Base-by-base conservation (phyloP, 2,888 invertebrate genomes). In the Drosophila borealis region DNA sequence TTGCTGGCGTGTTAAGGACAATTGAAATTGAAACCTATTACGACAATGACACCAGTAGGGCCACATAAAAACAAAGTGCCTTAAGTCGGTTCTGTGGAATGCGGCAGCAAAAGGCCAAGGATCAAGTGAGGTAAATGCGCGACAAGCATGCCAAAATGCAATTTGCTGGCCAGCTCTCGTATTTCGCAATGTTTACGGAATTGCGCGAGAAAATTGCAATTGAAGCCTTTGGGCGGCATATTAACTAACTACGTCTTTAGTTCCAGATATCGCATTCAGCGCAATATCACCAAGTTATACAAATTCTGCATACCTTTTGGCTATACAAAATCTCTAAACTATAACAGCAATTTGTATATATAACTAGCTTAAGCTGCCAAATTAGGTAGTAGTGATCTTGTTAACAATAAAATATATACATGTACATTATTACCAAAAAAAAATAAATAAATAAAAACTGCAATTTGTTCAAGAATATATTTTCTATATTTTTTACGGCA, bases 1-100 rank as follows among this genome's bases (percentile, higher is more conserved):
- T 66, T 53, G 55, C 44, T 36, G 45, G 46, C 62, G 53, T 42
- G 72, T 63, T 63, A 54, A 68, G 77, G 74, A 82, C 86, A 88
- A 86, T 88, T 88, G 78, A 77, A 85, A 88, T 82, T 72, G 78
- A 82, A 85, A 88, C 86, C 70, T 88, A 82, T 88, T 78, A 82
- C 60, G 57, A 62, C 63, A 74, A 77, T 81, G 82, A 76, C 61
- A 70, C 76, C 65, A 60, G 54, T 55, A 37, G 34, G 39, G 44
- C 37, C 36, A 48, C 68, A 69, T 78, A 70, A 80, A 70, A 69
- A 55, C 54, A 45, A 70, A 79, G 63, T 73, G 73, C 68, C 67
- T 48, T 53, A 48, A 61, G 59, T 63, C 34, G 56, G 39, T 42
- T 48, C 53, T 59, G 60, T 25, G 5, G 6, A 37, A 33, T 42